Conservation (phyloP, 2,113 vertebrate genomes). For the Oryzias celebensis region DNA sequence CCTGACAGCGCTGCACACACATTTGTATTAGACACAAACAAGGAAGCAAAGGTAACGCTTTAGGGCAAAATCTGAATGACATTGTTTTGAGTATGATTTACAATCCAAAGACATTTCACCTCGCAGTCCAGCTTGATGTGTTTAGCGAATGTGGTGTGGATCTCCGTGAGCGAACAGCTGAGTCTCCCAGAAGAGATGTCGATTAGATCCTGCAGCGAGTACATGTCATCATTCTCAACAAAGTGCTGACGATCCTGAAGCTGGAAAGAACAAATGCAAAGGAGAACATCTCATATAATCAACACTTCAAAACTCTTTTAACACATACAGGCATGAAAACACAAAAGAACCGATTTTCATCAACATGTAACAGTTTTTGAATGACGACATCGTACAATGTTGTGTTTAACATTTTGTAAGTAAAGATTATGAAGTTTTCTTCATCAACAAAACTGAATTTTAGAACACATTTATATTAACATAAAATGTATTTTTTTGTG, state of each 20-base stretch:
- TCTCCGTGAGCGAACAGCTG: conserved; percentile 91
- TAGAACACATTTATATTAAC: no score
- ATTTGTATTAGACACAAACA: conserved; percentile 2
- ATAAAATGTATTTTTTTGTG: no score
- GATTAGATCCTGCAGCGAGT: conserved; percentile 94
- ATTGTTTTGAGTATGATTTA: background rate
- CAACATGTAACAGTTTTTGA: background rate
- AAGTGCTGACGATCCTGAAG: conserved; percentile 98
- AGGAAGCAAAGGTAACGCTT: background rate
- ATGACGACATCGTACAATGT: no score
- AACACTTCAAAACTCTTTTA: background rate
- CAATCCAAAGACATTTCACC: conserved; percentile 71
- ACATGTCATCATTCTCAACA: conserved; percentile 98
- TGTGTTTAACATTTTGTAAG: no score
- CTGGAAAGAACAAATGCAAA: conserved; percentile 63
- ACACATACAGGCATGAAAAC: background rate
- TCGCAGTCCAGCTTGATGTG: conserved; percentile 99
- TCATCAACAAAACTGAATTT: no score
- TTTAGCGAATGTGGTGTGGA: conserved; percentile 96
- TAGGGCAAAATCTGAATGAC: background rate
- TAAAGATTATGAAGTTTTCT: no score
- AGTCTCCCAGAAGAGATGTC: conserved; percentile 89
- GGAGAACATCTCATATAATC: background rate
- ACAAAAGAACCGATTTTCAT: background rate
- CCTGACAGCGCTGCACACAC: conserved; percentile 87